Base-by-base conservation (phyloP, 1,140 invertebrate species). In the Drosophila ambigua region DNA sequence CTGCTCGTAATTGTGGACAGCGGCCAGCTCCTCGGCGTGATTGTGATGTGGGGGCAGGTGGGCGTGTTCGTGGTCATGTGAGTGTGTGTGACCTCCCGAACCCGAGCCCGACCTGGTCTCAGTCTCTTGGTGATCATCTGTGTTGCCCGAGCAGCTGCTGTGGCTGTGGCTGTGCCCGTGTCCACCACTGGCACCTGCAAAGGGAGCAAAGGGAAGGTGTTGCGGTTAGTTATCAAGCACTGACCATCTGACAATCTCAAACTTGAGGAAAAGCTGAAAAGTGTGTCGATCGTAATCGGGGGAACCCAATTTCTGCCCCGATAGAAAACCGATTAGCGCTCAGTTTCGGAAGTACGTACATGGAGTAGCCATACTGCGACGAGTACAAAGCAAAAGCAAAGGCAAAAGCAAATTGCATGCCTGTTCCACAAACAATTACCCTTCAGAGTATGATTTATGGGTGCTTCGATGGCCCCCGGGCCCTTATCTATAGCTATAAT, bases 121-220 rank as follows among this genome's bases (percentile, higher is more conserved):
- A 57, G 51, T 76, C 51, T 77, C 74, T 31, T 64, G 61, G 26
- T 72, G 59, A 20, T 78, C 65, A n/a, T 77, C 26, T 7, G 55
- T 49, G 4, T 60, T 8, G 4, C 16, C 23, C 11, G 67, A 58
- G 59, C 79, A 74, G 23, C 75, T 71, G 64, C 84, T 66, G 64
- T 88, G 84, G 44, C 64, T 88, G 28, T 88, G 84, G 46, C 83
- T 87, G 20, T 88, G 83, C 6, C 83, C 83, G 24, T 88, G 83
- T 26, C 83, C 83, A 5, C 64, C 79, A 44, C 58, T 75, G 48
- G 83, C 80, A 62, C 79, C 83, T 88, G 79, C 9, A 75, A 67
- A 28, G 1, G 35, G 39, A 23, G 7, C 5, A 0, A 6, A 43
- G 28, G 5, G 7, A 0, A 7, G n/a, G 39, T n/a, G 39, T 24